Conservation (phyloP, 2,888 invertebrate genomes). For the Phorcus lineatus region DNA sequence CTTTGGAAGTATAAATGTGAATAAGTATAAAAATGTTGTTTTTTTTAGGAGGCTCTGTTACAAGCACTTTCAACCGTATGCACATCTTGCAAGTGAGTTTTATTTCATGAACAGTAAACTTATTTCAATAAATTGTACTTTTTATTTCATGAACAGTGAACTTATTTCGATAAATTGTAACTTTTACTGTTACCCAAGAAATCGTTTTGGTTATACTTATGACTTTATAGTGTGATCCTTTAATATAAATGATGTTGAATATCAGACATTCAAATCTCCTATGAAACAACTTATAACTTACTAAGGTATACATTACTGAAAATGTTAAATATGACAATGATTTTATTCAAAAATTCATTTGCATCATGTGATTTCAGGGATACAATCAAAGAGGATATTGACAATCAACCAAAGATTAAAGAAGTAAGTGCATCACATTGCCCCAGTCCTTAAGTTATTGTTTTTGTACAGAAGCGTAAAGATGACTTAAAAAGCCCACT, state of each 20-base stretch:
- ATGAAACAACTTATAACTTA: no score
- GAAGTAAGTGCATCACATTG: conserved; percentile 41
- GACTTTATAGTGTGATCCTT: no score
- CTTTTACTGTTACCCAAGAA: no score
- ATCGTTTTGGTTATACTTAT: no score
- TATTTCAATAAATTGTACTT: conserved; percentile 56
- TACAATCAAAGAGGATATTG: conserved; percentile 27
- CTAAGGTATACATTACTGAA: not conserved
- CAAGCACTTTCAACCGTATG: conserved; percentile 86
- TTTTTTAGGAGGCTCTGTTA: conserved; percentile 83
- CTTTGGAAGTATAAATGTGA: no score
- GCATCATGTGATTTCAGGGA: not conserved
- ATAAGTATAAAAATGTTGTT: not conserved
- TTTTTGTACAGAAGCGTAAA: no score
- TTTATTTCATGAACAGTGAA: not conserved
- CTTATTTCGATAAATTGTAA: not conserved
- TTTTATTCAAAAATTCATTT: not conserved
- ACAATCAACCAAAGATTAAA: conserved; percentile 48
- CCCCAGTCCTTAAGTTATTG: no score
- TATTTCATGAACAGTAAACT: not conserved
- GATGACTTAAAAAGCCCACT: no score
- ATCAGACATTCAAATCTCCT: no score
- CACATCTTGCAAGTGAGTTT: conserved; percentile 82
- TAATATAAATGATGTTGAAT: no score
- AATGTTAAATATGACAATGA: not conserved